Base-by-base conservation (phyloP, 2,888 invertebrate genomes). In the Oegoconia quadripuncta region DNA sequence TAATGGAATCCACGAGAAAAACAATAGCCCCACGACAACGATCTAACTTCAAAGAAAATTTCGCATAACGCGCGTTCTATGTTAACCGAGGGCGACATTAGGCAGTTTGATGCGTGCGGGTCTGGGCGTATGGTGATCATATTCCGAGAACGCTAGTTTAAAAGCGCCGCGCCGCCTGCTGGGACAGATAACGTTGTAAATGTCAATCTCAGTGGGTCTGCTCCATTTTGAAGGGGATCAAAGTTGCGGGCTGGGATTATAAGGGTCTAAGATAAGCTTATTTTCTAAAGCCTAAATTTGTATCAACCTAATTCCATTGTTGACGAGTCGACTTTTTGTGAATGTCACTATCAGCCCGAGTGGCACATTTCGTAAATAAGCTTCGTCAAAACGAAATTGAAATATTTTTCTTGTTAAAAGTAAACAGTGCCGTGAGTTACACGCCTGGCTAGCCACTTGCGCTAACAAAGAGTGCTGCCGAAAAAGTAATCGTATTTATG, bases 251-350 rank as follows among this genome's bases (percentile, higher is more conserved):
- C 64, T 64, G 64, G 81, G 84, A 84, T 84, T 84, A 84, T 84
- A 81, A 83, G 83, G 84, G 84, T 82, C 76, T 70, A 74, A 78
- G 83, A 83, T 81, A 81, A 83, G 76, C 75, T 76, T 74, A 77
- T 80, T 81, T 80, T 76, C 69, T 68, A 73, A 74, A 76, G 64
- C 72, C 73, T 75, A 76, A 81, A 80, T 80, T 80, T 74, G 73
- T 80, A 71, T 66, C 72, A 63, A 67, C 68, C 65, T 70, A 64
- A 55, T 65, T 68, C 66, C 66, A 66, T 70, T 68, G 72, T 69
- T 64, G 54, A 64, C 66, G 64, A 54, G 57, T 56, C 61, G 67
- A 68, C 58, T 66, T 62, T 70, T 64, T 34, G 26, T 29, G 16
- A 30, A 26, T 32, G 12, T 39, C 9, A 22, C 2, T 11, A 13